Evolutionary conservation across 35 echinoderm and acorn worm species (phyloP), one percentile per base, ranked within the genome.

Genomic region (Apostichopus parvimensis): DNA sequence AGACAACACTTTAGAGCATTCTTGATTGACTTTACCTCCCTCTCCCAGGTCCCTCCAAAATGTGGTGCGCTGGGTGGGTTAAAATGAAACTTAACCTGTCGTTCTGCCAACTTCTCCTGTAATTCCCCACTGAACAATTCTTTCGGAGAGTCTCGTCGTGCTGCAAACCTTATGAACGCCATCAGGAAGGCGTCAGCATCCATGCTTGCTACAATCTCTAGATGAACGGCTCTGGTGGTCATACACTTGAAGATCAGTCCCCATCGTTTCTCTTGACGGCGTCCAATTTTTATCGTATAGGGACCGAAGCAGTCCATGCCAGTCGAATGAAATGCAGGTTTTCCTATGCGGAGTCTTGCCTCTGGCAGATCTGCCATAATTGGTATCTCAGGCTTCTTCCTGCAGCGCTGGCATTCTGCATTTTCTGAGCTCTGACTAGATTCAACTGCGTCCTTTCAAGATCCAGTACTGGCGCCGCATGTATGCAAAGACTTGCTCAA

Each of bases 311-410:
- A 92, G 91, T 92, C 91, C 80, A 92, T 75, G 20, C 80, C 91
- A 61, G 81, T 53, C 12, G 82, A 86, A 87, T 23, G 55, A 45
- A 92, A 86, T 62, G 91, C 78, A 24, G 91, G 78, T 57, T 80
- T 45, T 45, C 3, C 34, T 45, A 45, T 45, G 34, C 34, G 34
- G 34, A 93, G 55, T 77, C 94, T 88, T 8, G 60, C 55, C 45
- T 77, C 73, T 57, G 92, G 91, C 14, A 95, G 52, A 86, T 93
- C 91, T 75, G 77, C 94, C 94, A 95, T 93, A 45, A 80, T 77
- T 70, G 83, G 87, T 1, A 92, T 78, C 5, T 72, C 85, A 7
- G 91, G 68, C 75, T 93, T 90, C 53, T 57, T 65, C 25, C 79
- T 88, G 65, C 91, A 84, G 78, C 52, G 53, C 62, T 92, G 83